Conservation (phyloP, 2,797 vertebrate species). For the Crenuchus spilurus region DNA sequence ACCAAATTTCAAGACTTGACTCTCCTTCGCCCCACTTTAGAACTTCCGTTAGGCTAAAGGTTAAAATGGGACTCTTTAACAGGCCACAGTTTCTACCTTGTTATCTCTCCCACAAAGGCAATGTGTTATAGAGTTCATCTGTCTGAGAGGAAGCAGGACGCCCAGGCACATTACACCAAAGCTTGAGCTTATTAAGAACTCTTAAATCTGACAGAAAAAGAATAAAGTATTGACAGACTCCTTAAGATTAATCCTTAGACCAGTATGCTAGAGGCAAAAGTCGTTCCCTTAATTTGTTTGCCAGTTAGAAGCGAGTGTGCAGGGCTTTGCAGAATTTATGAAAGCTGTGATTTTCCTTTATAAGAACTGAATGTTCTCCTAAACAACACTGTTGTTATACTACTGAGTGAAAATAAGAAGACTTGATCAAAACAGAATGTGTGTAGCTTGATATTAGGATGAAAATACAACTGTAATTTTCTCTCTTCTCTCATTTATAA, state of each 20-base stretch:
- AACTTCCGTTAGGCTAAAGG: neutral
- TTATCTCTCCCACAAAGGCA: neutral
- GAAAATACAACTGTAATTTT: neutral
- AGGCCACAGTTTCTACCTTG: neutral
- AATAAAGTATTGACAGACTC: slow-evolving; percentile 6
- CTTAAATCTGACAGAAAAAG: slow-evolving; percentile 7
- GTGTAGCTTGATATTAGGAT: neutral
- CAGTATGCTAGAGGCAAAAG: neutral
- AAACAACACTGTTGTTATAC: neutral
- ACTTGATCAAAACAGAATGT: neutral
- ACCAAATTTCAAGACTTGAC: slow-evolving; percentile 51
- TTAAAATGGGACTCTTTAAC: slow-evolving; percentile 20
- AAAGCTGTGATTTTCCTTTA: neutral
- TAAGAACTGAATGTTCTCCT: neutral
- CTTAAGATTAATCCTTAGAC: slow-evolving; percentile 19
- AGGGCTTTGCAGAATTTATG: neutral
- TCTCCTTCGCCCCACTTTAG: slow-evolving; percentile 44
- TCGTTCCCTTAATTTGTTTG: neutral
- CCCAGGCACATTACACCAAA: neutral
- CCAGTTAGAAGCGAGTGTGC: neutral
- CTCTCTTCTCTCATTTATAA: neutral
- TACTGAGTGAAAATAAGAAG: neutral
- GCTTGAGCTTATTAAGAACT: neutral
- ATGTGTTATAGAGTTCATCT: neutral
- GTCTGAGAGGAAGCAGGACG: neutral